Evolutionary conservation across 2,888 invertebrate genomes (phyloP).

Genomic region (Drosophila bunnanda): DNA sequence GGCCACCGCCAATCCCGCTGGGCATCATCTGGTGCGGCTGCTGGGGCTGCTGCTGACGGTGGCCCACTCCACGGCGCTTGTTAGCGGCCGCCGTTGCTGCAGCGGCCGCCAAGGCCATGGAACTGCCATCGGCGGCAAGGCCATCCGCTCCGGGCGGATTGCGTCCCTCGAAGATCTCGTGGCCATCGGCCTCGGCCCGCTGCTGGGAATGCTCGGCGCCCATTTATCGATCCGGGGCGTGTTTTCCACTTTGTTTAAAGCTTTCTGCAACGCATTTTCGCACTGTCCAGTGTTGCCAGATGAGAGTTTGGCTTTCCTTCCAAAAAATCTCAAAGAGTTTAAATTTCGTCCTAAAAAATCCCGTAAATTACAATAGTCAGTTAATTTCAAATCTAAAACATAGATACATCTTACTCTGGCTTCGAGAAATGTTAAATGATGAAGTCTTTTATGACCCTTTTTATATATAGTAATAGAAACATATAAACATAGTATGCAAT

Average conservation of each 20-base stretch:
- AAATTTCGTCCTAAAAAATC: too few relatives aligned
- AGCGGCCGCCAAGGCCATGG: conserved; percentile 53
- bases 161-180: conserved; percentile 77
- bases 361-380: too few relatives aligned
- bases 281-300: too few relatives aligned
- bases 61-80: conserved; percentile 59
- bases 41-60: conserved; percentile 25
- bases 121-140: conserved; percentile 44
- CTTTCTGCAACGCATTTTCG: conserved; percentile 7
- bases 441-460: too few relatives aligned
- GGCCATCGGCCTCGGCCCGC: conserved; percentile 77
- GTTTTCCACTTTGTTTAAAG: conserved; percentile 8
- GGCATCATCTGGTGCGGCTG: conserved; percentile 14
- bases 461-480: neutral
- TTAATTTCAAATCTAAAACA: too few relatives aligned
- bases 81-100: conserved; percentile 70
- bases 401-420: too few relatives aligned
- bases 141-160: conserved; percentile 21
- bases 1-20: conserved; percentile 31
- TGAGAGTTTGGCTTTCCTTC: too few relatives aligned
- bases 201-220: conserved; percentile 88
- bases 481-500: too few relatives aligned
- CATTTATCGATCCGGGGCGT: conserved; percentile 82
- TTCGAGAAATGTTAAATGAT: too few relatives aligned
- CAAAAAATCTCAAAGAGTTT: too few relatives aligned